These are phyloP conservation scores for Calliopsis andreniformis DNA, from an alignment of 1,140 invertebrate species.

Conservation along the genomic window DNA sequence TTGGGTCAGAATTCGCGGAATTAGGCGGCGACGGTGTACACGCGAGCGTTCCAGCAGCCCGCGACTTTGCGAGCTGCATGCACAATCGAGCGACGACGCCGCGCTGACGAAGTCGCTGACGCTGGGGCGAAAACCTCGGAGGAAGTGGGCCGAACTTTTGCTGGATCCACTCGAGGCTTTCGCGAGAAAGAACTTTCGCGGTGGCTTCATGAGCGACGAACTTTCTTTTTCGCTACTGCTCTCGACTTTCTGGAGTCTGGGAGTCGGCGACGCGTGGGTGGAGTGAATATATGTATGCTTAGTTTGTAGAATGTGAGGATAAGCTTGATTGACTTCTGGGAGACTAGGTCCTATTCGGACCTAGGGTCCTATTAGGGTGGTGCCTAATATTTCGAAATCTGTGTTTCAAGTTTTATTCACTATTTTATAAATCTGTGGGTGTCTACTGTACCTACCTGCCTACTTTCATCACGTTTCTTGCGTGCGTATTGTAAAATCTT, in stretches of 20 bases:
- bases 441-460: too few relatives aligned
- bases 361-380: too few relatives aligned
- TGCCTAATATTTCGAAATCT: too few relatives aligned
- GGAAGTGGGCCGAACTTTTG: slow-evolving; percentile 2
- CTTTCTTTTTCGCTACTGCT: neutral
- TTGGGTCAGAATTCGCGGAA: slow-evolving; percentile 46
- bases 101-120: neutral
- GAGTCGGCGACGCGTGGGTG: too few relatives aligned
- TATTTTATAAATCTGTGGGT: too few relatives aligned
- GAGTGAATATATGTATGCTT: too few relatives aligned
- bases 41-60: slow-evolving; percentile 31
- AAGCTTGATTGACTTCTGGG: too few relatives aligned
- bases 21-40: slow-evolving; percentile 36
- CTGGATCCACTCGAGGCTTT: neutral
- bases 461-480: too few relatives aligned
- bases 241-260: neutral
- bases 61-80: slow-evolving; percentile 53
- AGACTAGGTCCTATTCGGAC: too few relatives aligned
- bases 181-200: neutral
- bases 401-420: too few relatives aligned
- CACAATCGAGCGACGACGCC: slow-evolving; percentile 37
- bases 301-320: too few relatives aligned
- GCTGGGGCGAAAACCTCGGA: neutral
- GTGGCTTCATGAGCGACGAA: neutral
- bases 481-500: too few relatives aligned